These are phyloP conservation scores for Microcebus griseorufus DNA, from an alignment of 2,113 vertebrate genomes.

Conservation along the genomic window DNA sequence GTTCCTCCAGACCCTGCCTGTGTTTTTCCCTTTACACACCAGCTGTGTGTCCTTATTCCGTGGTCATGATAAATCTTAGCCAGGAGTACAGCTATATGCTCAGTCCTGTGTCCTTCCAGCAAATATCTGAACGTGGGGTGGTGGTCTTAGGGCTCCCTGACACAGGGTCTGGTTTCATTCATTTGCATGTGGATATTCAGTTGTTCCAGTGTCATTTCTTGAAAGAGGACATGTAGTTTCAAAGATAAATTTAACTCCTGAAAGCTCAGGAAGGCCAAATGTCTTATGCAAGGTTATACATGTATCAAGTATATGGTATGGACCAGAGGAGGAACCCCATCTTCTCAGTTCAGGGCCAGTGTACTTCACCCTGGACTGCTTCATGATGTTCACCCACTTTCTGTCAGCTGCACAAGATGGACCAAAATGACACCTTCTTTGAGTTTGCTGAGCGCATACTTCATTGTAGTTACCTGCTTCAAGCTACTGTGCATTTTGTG, in stretches of 20 bases:
- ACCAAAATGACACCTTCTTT: neutral
- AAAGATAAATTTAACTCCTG: neutral
- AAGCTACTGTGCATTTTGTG: too few species aligned
- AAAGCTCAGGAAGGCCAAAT: neutral
- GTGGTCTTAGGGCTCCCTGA: neutral
- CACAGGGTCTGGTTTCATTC: neutral
- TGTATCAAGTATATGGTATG: neutral
- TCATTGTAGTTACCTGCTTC: neutral
- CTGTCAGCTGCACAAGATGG: neutral
- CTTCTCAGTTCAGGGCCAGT: neutral
- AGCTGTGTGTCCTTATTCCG: neutral
- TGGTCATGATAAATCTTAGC: neutral
- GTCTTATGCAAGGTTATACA: neutral
- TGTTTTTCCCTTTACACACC: neutral
- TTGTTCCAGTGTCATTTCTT: neutral
- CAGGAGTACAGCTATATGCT: neutral
- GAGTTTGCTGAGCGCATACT: neutral
- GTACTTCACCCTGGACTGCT: neutral
- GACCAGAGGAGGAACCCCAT: neutral
- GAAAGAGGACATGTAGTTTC: neutral
- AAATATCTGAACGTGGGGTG: neutral
- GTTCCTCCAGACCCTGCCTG: neutral
- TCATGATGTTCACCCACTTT: neutral
- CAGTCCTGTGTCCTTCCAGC: neutral
- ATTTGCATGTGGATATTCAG: neutral